phyloP scores from a whole-genome alignment of 2,113 vertebrate species.

The Xenopus borealis region DNA sequence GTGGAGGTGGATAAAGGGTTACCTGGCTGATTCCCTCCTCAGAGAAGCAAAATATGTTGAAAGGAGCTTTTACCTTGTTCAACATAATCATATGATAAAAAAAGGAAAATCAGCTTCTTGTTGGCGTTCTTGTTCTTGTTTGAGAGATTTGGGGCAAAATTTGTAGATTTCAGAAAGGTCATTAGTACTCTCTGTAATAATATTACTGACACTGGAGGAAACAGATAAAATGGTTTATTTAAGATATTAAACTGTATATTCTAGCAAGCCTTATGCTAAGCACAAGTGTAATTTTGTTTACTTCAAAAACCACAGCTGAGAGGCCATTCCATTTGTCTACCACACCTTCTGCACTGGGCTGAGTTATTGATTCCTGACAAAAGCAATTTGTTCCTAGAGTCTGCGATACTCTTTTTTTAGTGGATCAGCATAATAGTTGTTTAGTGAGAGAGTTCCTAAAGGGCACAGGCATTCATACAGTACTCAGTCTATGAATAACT shows the following conservation, averaged over 20 bases:
- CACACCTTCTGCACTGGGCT: neutral
- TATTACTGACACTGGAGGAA: too few relatives aligned
- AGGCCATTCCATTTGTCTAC: neutral
- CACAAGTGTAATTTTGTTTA: too few relatives aligned
- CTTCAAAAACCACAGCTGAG: neutral
- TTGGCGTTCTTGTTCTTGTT: too few relatives aligned
- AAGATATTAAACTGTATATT: too few relatives aligned
- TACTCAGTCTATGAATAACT: slow-evolving; percentile 3
- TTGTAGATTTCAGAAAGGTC: too few relatives aligned
- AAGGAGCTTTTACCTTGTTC: too few relatives aligned
- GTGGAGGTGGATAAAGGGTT: neutral
- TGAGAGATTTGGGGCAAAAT: too few relatives aligned
- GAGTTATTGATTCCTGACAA: neutral
- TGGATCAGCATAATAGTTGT: neutral
- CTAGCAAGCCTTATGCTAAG: too few relatives aligned
- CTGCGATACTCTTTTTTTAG: neutral
- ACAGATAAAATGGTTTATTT: too few relatives aligned
- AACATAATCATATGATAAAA: too few relatives aligned
- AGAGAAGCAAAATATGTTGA: neutral
- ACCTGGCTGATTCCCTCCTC: slow-evolving; percentile 25
- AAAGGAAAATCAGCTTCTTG: too few relatives aligned
- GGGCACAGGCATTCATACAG: neutral
- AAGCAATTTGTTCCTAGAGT: neutral
- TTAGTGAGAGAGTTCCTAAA: neutral
- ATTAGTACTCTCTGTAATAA: too few relatives aligned